phyloP scores from a whole-genome alignment of 2,113 vertebrate genomes.

The Rynchops niger region DNA sequence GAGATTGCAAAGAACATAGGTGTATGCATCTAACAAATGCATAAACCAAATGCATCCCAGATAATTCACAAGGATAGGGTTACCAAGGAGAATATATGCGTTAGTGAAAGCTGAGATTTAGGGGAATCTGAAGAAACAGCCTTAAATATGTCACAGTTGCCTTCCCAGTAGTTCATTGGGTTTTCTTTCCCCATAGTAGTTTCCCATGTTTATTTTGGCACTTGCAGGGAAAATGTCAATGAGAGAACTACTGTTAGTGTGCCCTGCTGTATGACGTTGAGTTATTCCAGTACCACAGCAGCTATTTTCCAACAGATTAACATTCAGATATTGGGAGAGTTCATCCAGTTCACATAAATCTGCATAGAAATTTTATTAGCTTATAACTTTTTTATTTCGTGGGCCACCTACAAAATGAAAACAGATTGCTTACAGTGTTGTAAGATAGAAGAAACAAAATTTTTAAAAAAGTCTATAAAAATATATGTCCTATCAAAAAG shows the following conservation, averaged over 20 bases:
- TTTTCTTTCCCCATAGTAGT: not conserved
- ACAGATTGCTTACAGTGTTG: not conserved
- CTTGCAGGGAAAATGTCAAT: slow-evolving; percentile 41
- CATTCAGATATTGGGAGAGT: slow-evolving; percentile 29
- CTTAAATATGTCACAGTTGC: slow-evolving; percentile 3
- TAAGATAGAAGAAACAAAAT: not conserved
- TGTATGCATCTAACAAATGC: too few species aligned
- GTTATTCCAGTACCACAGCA: slow-evolving; percentile 63
- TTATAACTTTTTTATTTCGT: slow-evolving; percentile 36
- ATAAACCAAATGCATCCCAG: not conserved
- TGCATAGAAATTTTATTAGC: slow-evolving; percentile 46
- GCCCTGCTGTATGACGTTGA: not conserved
- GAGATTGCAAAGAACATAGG: not conserved
- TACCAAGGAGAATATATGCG: slow-evolving; percentile 2
- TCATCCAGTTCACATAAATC: slow-evolving; percentile 32
- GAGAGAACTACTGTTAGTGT: not conserved
- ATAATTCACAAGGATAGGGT: not conserved
- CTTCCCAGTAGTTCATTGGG: slow-evolving; percentile 5
- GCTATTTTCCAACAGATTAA: slow-evolving; percentile 74
- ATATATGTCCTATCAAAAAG: not conserved
- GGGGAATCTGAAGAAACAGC: not conserved
- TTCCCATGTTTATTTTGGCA: slow-evolving; percentile 52
- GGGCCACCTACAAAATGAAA: slow-evolving; percentile 51
- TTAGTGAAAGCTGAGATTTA: slow-evolving; percentile 17
- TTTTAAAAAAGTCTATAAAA: not conserved